phyloP scores from a whole-genome alignment of 2,797 vertebrate genomes.

The Eupleurogrammus muticus region DNA sequence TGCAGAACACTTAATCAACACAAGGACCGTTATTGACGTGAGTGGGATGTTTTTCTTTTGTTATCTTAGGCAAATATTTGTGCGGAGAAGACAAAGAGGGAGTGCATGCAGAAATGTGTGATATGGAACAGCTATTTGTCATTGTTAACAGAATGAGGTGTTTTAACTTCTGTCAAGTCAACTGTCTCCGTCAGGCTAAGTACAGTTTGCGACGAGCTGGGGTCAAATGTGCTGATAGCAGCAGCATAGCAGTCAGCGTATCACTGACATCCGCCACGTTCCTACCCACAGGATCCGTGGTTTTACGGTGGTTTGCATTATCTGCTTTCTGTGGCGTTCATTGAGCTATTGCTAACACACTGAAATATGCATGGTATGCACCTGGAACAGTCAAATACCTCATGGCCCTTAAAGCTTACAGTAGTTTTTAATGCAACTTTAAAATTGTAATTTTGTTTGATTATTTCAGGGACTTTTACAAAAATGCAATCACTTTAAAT shows the following conservation, averaged over 20 bases:
- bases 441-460: not conserved
- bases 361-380: not conserved
- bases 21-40: conserved; percentile 62
- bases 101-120: conserved; percentile 8
- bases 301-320: not conserved
- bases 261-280: conserved; percentile 47
- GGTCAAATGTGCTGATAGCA: conserved; percentile 38
- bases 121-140: conserved; percentile 27
- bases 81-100: conserved; percentile 25
- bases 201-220: conserved; percentile 21
- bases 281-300: not conserved
- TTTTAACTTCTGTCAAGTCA: conserved; percentile 48
- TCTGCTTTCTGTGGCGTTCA: conserved; percentile 11
- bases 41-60: conserved; percentile 60
- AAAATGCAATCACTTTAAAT: not conserved
- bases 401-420: not conserved
- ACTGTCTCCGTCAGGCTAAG: conserved; percentile 43
- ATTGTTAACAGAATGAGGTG: conserved; percentile 34
- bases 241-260: conserved; percentile 17
- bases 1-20: conserved; percentile 58
- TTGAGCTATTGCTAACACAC: conserved; percentile 2
- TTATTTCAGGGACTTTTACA: not conserved
- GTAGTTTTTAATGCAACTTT: not conserved
- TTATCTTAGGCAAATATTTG: conserved; percentile 63
- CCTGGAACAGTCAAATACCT: not conserved